Conservation (phyloP, 2,888 invertebrate genomes). For the Pantelozetes paolii region DNA sequence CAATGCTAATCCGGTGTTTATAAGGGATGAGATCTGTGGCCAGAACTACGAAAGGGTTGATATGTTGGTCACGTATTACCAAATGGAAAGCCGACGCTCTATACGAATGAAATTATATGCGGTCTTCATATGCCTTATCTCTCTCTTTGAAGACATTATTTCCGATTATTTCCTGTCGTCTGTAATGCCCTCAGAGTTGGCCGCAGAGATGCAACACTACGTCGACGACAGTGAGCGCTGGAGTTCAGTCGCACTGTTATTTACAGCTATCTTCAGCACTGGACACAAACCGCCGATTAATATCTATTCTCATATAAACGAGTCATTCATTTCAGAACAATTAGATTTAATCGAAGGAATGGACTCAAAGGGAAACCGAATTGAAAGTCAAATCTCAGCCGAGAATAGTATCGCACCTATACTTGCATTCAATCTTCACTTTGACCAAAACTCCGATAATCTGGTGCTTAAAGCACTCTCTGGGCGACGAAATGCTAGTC, state of each 20-base stretch:
- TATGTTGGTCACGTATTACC: slow-evolving; percentile 84
- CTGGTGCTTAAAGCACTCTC: slow-evolving; percentile 52
- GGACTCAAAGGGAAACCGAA: slow-evolving; percentile 74
- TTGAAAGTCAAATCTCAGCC: slow-evolving; percentile 56
- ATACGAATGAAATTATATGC: slow-evolving; percentile 42
- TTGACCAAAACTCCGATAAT: slow-evolving; percentile 54
- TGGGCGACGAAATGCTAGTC: slow-evolving; percentile 65
- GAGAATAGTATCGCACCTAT: slow-evolving; percentile 78
- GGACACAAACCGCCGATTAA: slow-evolving; percentile 83
- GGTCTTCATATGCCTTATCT: slow-evolving; percentile 40
- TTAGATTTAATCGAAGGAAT: slow-evolving; percentile 75
- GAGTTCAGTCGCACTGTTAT: slow-evolving; percentile 72
- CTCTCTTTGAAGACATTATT: slow-evolving; percentile 40
- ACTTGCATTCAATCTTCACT: slow-evolving; percentile 85
- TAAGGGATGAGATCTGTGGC: slow-evolving; percentile 73
- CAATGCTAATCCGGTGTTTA: slow-evolving; percentile 80
- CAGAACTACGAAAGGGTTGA: slow-evolving; percentile 78
- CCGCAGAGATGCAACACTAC: slow-evolving; percentile 61
- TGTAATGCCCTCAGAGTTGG: slow-evolving; percentile 82
- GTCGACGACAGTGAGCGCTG: slow-evolving; percentile 61
- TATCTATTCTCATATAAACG: slow-evolving; percentile 80
- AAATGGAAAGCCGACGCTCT: slow-evolving; percentile 70
- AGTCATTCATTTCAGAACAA: slow-evolving; percentile 72
- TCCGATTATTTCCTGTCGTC: slow-evolving; percentile 67
- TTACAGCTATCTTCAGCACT: slow-evolving; percentile 84